Conservation (phyloP, 2,113 vertebrate genomes). For the Ibidorhyncha struthersii region DNA sequence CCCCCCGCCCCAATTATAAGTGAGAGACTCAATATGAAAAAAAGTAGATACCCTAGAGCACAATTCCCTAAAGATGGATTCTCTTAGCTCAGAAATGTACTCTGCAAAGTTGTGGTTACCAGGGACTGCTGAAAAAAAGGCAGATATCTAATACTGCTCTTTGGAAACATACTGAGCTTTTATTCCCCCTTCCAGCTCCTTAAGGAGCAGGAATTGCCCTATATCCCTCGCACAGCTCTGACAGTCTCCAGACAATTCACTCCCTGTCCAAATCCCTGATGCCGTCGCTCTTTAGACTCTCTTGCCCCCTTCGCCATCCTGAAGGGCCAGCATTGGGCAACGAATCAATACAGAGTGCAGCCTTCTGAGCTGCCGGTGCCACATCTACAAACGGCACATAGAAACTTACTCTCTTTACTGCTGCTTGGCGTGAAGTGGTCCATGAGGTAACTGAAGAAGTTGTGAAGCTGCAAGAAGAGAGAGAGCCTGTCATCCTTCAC, state of each 20-base stretch:
- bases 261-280: background rate
- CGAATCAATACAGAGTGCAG: background rate
- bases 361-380: background rate
- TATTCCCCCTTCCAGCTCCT: background rate
- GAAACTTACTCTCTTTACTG: constrained; percentile 83
- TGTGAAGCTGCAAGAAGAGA: constrained; percentile 82
- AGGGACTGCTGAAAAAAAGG: background rate
- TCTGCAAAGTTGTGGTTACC: background rate
- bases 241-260: background rate
- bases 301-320: background rate
- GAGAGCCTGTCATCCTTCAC: background rate
- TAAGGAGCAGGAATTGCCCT: background rate
- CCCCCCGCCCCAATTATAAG: fast-evolving
- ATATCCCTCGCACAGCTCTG: background rate
- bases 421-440: constrained; percentile 86
- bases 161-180: background rate
- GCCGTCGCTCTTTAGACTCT: background rate
- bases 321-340: background rate
- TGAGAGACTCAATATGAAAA: background rate
- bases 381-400: fast-evolving
- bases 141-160: background rate
- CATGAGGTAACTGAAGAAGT: constrained; percentile 91
- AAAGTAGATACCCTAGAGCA: background rate
- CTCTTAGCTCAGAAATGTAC: background rate
- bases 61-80: background rate